phyloP scores from a whole-genome alignment of 2,888 invertebrate genomes.

The Podabrus alpinus region DNA sequence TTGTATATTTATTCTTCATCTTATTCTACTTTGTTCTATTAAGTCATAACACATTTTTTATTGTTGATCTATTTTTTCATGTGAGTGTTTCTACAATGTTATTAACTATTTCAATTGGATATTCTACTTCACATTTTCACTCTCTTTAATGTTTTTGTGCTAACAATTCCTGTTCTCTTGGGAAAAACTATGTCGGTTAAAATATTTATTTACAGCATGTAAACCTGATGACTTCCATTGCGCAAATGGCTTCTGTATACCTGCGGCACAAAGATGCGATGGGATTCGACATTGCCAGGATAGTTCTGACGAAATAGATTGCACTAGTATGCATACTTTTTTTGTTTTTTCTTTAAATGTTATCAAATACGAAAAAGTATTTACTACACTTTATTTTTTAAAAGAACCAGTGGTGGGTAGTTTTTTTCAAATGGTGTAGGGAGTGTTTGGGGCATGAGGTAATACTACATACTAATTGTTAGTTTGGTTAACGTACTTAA shows the following conservation, averaged over 20 bases:
- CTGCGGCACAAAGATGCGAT: conserved; percentile 57
- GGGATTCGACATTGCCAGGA: conserved; percentile 62
- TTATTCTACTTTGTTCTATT: conserved; percentile 9
- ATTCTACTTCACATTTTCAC: conserved; percentile 9
- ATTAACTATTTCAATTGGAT: conserved; percentile 15
- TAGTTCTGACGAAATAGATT: conserved; percentile 58
- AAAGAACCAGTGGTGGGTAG: background rate
- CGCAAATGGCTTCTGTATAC: conserved; percentile 53
- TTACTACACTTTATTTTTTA: background rate
- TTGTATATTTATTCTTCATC: conserved; percentile 15
- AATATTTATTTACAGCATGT: conserved; percentile 43
- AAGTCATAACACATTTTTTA: background rate
- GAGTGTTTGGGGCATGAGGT: background rate
- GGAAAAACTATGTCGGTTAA: conserved; percentile 7
- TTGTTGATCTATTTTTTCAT: background rate
- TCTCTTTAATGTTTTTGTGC: conserved; percentile 5
- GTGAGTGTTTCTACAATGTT: conserved; percentile 1
- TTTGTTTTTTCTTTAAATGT: background rate
- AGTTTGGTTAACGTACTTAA: background rate
- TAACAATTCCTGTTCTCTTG: conserved; percentile 10
- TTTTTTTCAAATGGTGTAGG: background rate
- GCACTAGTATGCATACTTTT: conserved; percentile 40
- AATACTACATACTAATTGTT: background rate
- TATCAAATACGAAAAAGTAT: background rate
- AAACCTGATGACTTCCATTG: conserved; percentile 53